phyloP scores from a whole-genome alignment of 2,888 invertebrate species.

The Tetheella fluctuosa region DNA sequence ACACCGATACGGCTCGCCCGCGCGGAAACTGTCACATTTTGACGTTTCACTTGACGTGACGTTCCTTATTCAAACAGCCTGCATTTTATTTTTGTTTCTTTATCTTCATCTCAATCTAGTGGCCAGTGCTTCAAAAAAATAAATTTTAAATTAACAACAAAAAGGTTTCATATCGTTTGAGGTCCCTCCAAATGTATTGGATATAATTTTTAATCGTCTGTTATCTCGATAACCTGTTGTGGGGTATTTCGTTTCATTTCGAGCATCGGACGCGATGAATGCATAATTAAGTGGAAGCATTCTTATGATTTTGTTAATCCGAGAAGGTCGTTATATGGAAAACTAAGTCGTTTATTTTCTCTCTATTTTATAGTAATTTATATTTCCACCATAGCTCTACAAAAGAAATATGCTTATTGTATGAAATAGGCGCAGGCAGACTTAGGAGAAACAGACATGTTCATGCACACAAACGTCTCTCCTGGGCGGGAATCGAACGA shows the following conservation, averaged over 20 bases:
- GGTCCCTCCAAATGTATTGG: conserved; percentile 45
- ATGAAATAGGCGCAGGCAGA: no score
- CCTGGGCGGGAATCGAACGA: no score
- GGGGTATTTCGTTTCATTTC: conserved; percentile 75
- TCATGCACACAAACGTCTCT: no score
- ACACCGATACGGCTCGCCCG: conserved; percentile 57
- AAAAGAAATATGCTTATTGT: background rate
- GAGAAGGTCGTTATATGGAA: conserved; percentile 45
- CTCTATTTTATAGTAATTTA: background rate
- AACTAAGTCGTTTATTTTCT: background rate
- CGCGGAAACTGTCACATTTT: conserved; percentile 83
- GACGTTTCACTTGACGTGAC: conserved; percentile 82
- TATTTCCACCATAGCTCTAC: background rate
- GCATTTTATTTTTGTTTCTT: conserved; percentile 77
- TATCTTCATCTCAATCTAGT: conserved; percentile 71
- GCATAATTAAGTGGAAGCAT: conserved; percentile 80
- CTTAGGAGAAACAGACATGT: no score
- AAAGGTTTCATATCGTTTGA: conserved; percentile 62
- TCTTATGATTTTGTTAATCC: conserved; percentile 70
- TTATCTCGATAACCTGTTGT: conserved; percentile 79
- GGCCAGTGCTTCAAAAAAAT: conserved; percentile 50
- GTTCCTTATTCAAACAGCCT: conserved; percentile 80
- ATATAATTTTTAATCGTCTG: conserved; percentile 72
- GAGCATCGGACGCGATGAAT: conserved; percentile 76
- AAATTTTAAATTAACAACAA: conserved; percentile 51